Base-by-base conservation (phyloP, 2,888 invertebrate species). In the Helicoverpa assulta region DNA sequence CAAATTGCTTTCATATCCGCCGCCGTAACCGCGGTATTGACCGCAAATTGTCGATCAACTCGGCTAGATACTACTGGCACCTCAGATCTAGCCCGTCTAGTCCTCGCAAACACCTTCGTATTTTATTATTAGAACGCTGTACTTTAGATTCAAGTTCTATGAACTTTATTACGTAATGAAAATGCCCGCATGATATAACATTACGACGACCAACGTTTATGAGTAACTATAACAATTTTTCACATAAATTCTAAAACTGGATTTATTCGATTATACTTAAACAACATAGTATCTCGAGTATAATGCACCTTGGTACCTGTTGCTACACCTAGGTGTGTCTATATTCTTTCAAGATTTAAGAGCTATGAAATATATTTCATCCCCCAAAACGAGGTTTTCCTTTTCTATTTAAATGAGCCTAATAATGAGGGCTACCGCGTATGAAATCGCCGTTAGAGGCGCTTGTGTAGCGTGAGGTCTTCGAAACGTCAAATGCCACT, bases 1-100 rank as follows among this genome's bases (percentile, higher is more conserved):
- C 82, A 85, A 89, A 88, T 90, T 88, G 85, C 89, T 88, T 89
- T 87, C 85, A 87, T 89, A 88, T 89, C 88, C 89, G 88, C 85
- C 82, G 83, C 81, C 70, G 61, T 70, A 78, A 86, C 91, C 89
- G 83, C 89, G 70, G 75, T 73, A 76, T 77, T 77, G 76, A 88
- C 92, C 90, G 84, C 90, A 89, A 84, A 77, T 82, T 84, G 76
- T 83, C 73, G 82, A 78, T 83, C 80, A 83, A 81, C 80, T 73
- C 70, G 72, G 78, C 81, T 78, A 74, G 73, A 82, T 82, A 80
- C 73, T 47, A 66, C 65, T 63, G 50, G 70, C 59, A 73, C 72
- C 56, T 50, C 70, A 64, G 52, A 62, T 68, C 66, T 73, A 60
- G 62, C 50, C 57, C 29, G 62, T 69, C 80, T 80, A 72, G 72